Evolutionary conservation across 35 echinoderm and acorn worm species (phyloP).

Genomic region (Anneissia japonica): DNA sequence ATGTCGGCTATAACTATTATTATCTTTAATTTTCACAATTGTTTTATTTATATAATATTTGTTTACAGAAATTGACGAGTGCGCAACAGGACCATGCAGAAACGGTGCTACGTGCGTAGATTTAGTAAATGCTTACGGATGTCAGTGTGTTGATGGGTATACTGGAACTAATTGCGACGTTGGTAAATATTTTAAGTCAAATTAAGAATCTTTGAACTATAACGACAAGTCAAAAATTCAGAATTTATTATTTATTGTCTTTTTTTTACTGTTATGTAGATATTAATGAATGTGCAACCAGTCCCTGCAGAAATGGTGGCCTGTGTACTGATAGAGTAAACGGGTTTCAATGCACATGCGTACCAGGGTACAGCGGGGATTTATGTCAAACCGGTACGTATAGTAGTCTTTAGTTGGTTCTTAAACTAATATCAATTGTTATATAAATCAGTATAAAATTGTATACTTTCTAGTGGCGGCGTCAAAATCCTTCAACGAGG

Average conservation of each 20-base stretch:
- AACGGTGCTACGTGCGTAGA: slow-evolving; percentile 40
- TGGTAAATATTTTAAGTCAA: too few relatives aligned
- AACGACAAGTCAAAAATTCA: too few relatives aligned
- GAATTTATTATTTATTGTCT: too few relatives aligned
- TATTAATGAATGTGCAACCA: slow-evolving; percentile 28
- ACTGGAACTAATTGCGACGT: slow-evolving; percentile 35
- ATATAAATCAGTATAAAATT: too few relatives aligned
- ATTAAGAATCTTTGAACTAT: too few relatives aligned
- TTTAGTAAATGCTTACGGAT: slow-evolving; percentile 17
- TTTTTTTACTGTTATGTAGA: slow-evolving; percentile 17
- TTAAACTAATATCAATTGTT: too few relatives aligned
- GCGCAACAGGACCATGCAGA: not conserved
- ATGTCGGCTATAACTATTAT: too few relatives aligned
- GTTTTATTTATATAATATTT: not conserved
- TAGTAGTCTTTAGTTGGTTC: too few relatives aligned
- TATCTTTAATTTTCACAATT: too few relatives aligned
- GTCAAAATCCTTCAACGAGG: too few relatives aligned
- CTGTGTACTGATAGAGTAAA: slow-evolving; percentile 30
- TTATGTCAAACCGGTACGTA: not conserved
- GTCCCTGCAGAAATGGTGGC: slow-evolving; percentile 35
- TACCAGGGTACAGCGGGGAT: not conserved
- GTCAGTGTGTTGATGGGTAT: slow-evolving; percentile 32
- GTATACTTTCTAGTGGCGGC: too few relatives aligned
- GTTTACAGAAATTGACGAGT: not conserved
- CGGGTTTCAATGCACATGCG: not conserved